These are phyloP conservation scores for Electrona antarctica DNA, from an alignment of 2,113 vertebrate species.

Conservation along the genomic window DNA sequence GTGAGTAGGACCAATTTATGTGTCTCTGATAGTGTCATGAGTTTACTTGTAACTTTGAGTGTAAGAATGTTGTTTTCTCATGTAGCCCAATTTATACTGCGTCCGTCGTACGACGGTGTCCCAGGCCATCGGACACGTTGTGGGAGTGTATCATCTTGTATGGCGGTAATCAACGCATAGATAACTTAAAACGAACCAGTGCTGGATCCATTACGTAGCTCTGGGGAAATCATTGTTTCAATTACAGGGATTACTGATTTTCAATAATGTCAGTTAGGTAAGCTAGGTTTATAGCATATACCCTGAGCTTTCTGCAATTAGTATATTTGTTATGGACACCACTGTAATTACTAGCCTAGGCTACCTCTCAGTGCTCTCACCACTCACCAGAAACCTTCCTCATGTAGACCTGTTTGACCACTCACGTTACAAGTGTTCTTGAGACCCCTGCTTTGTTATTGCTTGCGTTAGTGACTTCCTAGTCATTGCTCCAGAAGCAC, in stretches of 20 bases:
- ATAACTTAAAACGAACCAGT: too few relatives aligned
- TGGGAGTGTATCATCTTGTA: too few relatives aligned
- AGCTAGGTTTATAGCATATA: background rate
- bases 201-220: too few relatives aligned
- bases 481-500: background rate
- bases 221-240: background rate
- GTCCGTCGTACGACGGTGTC: too few relatives aligned
- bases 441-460: background rate
- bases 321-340: background rate
- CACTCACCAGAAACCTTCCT: background rate
- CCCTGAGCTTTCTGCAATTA: background rate
- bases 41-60: too few relatives aligned
- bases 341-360: background rate
- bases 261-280: background rate
- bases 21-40: too few relatives aligned
- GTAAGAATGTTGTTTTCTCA: too few relatives aligned
- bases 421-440: background rate
- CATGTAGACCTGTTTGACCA: background rate
- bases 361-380: background rate
- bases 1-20: conserved; percentile 75
- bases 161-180: too few relatives aligned
- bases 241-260: background rate
- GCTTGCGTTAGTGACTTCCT: background rate
- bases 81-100: too few relatives aligned
- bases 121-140: too few relatives aligned